Percentiles rank a stretch among this genome's conserved stretches.
Conservation (phyloP, 2,113 vertebrate species). For the Cavia porcellus region DNA sequence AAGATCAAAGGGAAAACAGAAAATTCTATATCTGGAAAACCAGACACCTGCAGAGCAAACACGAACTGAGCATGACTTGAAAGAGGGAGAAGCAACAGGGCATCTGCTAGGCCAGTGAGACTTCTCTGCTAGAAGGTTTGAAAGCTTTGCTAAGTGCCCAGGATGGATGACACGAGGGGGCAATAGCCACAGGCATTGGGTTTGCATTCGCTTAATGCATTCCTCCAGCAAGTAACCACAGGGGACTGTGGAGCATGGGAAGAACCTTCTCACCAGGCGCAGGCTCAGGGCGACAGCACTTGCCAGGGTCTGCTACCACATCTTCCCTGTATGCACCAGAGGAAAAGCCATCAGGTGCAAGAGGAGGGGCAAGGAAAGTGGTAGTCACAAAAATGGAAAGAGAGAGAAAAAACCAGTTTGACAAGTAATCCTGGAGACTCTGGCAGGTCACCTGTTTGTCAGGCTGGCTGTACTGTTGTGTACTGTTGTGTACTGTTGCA, state of each 20-base stretch:
- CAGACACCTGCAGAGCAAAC: too few relatives aligned
- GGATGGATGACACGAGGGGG: neutral
- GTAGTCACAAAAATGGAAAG: neutral
- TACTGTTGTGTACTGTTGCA: neutral
- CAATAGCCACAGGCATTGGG: neutral
- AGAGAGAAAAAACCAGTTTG: neutral
- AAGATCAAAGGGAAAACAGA: neutral
- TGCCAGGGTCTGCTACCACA: neutral
- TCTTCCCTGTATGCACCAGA: neutral
- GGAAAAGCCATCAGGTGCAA: neutral
- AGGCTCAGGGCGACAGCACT: accelerated
- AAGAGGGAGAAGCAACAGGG: neutral
- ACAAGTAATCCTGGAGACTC: too few relatives aligned
- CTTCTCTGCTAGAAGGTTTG: neutral
- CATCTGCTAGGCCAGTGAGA: neutral
- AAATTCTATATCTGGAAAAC: neutral
- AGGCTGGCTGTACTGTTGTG: too few relatives aligned
- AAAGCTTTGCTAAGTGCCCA: neutral
- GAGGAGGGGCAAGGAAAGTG: neutral
- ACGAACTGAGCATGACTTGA: neutral
- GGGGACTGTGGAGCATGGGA: neutral
- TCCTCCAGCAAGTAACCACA: neutral
- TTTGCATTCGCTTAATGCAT: neutral
- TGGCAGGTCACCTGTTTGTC: neutral
- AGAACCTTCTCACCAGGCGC: neutral